These are phyloP conservation scores for Clusia tigrina DNA, from an alignment of 2,888 invertebrate genomes.

Conservation along the genomic window DNA sequence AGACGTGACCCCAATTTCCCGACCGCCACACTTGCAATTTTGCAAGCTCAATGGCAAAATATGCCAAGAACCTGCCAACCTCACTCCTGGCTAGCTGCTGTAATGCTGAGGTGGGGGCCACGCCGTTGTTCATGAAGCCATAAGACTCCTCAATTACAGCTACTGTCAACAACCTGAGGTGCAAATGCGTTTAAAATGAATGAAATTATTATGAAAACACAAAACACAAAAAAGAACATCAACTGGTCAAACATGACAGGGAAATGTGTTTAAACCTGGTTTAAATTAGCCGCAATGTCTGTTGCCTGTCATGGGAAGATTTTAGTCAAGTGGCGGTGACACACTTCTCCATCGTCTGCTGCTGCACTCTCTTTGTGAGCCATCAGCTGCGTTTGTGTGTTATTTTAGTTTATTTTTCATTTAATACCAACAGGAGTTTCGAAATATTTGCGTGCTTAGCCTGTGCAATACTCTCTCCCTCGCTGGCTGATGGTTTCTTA, in stretches of 20 bases:
- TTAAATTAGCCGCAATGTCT: background rate
- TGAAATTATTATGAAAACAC: background rate
- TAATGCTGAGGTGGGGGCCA: too few species aligned
- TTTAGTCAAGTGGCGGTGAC: background rate
- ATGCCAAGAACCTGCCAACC: background rate
- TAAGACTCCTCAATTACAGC: background rate
- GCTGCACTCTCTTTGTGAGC: too few species aligned
- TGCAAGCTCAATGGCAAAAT: background rate
- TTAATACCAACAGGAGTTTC: too few species aligned
- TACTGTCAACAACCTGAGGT: conserved; percentile 1
- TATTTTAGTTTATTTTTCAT: too few species aligned
- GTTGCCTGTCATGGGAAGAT: background rate
- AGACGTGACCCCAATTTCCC: too few species aligned
- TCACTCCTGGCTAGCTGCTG: too few species aligned
- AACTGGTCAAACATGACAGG: background rate
- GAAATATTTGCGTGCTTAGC: too few species aligned
- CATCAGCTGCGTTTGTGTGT: too few species aligned
- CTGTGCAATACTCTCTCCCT: too few species aligned
- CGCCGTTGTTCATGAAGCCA: background rate
- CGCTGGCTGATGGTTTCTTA: too few species aligned
- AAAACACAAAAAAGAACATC: background rate
- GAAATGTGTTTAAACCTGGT: background rate
- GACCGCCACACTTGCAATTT: conserved; percentile 5
- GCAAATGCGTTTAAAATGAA: background rate
- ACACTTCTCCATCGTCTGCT: too few species aligned